Percentiles rank a stretch among this genome's conserved stretches.
phyloP scores from a whole-genome alignment of 2,797 vertebrate genomes.

The Sebastolobus altivelis region DNA sequence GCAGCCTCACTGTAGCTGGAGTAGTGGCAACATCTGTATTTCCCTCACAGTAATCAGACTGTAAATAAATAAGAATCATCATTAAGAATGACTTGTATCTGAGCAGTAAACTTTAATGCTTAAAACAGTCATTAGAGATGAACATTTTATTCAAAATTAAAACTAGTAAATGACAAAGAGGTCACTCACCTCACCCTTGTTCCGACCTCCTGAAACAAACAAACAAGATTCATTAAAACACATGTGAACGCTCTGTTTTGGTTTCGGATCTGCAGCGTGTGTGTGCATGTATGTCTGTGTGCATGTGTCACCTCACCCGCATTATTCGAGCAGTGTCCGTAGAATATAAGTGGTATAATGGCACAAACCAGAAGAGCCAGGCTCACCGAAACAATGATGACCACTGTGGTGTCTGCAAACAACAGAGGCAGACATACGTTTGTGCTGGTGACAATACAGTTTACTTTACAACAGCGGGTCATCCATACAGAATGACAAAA shows the following conservation, averaged over 20 bases:
- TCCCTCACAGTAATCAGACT: slow-evolving; percentile 49
- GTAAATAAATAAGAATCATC: background rate
- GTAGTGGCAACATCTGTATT: slow-evolving; percentile 19
- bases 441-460: background rate
- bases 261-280: background rate
- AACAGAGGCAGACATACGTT: background rate
- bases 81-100: background rate
- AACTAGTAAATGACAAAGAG: background rate
- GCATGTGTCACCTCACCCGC: slow-evolving; percentile 46
- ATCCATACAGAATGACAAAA: background rate
- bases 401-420: slow-evolving; percentile 70
- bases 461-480: slow-evolving; percentile 1
- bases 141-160: background rate
- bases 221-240: background rate
- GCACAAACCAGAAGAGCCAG: slow-evolving; percentile 80
- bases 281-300: background rate
- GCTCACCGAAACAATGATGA: slow-evolving; percentile 75
- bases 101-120: background rate
- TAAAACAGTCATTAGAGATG: background rate
- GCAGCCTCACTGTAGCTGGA: slow-evolving; percentile 36
- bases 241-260: background rate
- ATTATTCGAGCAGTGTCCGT: slow-evolving; percentile 56
- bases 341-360: slow-evolving; percentile 77
- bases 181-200: slow-evolving; percentile 59
- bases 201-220: slow-evolving; percentile 45